phyloP scores from a whole-genome alignment of 2,797 vertebrate genomes.

The Garrulus glandarius region DNA sequence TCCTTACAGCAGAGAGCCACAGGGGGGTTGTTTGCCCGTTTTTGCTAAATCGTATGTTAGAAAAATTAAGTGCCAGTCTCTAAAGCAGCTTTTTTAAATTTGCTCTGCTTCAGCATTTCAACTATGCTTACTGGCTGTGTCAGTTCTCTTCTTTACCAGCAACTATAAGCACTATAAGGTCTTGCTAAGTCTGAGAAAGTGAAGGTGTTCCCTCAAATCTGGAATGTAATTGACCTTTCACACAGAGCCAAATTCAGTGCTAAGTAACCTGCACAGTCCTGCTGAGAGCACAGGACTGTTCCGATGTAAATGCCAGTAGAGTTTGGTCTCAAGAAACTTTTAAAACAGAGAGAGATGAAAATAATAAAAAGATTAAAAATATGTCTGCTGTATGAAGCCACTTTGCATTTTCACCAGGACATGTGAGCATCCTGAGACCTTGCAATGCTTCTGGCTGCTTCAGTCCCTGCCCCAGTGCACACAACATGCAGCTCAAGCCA shows the following conservation, averaged over 20 bases:
- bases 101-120: background rate
- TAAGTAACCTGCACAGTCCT: background rate
- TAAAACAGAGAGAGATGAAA: background rate
- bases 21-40: background rate
- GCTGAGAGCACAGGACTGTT: background rate
- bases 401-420: background rate
- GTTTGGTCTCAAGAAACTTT: background rate
- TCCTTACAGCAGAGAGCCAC: background rate
- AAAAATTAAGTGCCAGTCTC: background rate
- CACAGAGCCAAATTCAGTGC: background rate
- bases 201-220: background rate
- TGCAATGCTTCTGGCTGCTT: background rate
- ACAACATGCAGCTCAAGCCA: accelerated
- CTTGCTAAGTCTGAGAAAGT: background rate
- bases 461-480: background rate
- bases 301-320: accelerated
- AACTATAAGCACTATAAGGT: background rate
- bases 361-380: background rate
- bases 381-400: background rate
- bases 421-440: background rate
- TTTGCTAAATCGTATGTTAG: background rate
- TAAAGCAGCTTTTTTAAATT: background rate
- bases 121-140: accelerated
- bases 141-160: background rate
- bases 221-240: background rate